Conservation (phyloP, 2,888 invertebrate genomes). For the Harmothoe impar region DNA sequence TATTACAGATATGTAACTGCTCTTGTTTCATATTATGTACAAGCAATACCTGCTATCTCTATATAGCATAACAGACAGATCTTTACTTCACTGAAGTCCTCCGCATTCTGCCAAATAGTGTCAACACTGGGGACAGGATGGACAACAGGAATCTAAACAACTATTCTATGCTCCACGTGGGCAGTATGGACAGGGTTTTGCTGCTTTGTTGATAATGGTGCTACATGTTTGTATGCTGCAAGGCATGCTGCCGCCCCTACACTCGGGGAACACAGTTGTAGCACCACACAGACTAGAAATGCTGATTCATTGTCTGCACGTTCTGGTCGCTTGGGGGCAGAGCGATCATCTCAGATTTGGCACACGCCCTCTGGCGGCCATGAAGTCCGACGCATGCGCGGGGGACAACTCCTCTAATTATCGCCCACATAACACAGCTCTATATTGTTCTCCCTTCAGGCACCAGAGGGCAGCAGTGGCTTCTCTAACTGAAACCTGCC, state of each 20-base stretch:
- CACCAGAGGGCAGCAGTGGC: constrained; percentile 10
- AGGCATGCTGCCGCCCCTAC: constrained; percentile 9
- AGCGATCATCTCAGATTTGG: constrained; percentile 48
- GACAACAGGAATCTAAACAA: too few relatives aligned
- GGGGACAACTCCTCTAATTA: constrained; percentile 33
- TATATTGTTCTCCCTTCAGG: background rate
- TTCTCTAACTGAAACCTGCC: background rate
- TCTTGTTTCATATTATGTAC: too few relatives aligned
- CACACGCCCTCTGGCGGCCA: constrained; percentile 44
- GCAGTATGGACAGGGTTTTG: too few relatives aligned
- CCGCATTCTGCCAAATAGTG: too few relatives aligned
- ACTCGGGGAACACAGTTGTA: background rate
- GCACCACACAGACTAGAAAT: background rate
- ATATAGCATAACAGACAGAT: too few relatives aligned
- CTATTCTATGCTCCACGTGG: background rate
- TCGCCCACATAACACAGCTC: constrained; percentile 34
- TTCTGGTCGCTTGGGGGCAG: constrained; percentile 11
- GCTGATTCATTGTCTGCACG: constrained; percentile 50
- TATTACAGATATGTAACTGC: too few relatives aligned
- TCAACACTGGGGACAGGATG: too few relatives aligned
- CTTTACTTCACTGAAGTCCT: too few relatives aligned
- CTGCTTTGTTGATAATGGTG: too few relatives aligned
- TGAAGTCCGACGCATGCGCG: constrained; percentile 30
- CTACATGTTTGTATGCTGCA: background rate
- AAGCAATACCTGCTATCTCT: too few relatives aligned